These are phyloP conservation scores for Pithys albifrons DNA, from an alignment of 2,113 vertebrate genomes.

Conservation along the genomic window DNA sequence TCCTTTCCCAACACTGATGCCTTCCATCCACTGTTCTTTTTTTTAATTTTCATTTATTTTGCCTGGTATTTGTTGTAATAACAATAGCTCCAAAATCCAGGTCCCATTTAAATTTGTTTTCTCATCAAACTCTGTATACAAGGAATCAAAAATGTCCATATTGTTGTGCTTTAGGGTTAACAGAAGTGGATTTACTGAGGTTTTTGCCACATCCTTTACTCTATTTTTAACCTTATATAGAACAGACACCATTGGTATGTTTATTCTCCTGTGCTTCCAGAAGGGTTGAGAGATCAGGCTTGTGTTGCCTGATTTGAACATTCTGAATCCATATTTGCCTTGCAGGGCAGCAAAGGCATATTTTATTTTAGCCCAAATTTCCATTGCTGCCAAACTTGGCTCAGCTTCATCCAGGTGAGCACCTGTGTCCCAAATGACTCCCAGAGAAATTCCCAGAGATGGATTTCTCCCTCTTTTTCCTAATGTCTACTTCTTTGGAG, in stretches of 20 bases:
- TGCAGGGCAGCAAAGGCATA: background rate
- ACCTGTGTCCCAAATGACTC: background rate
- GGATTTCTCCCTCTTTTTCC: background rate
- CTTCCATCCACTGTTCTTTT: background rate
- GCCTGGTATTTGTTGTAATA: background rate
- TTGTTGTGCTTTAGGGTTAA: background rate
- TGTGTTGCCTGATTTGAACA: background rate
- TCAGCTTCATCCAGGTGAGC: background rate
- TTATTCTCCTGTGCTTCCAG: background rate
- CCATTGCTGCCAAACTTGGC: background rate
- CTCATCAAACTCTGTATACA: background rate
- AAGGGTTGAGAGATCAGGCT: background rate
- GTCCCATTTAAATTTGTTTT: background rate
- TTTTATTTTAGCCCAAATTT: background rate
- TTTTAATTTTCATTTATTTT: background rate
- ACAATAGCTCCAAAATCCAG: background rate
- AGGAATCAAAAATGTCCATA: background rate
- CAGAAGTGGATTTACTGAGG: background rate
- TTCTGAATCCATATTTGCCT: background rate
- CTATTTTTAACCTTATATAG: background rate
- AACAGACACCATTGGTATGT: background rate
- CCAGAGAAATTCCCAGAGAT: background rate
- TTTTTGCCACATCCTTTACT: background rate
- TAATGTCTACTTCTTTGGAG: rapidly evolving
- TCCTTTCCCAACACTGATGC: background rate